Evolutionary conservation across 1,140 invertebrate genomes (phyloP).

Genomic region (Sycobia sp.): DNA sequence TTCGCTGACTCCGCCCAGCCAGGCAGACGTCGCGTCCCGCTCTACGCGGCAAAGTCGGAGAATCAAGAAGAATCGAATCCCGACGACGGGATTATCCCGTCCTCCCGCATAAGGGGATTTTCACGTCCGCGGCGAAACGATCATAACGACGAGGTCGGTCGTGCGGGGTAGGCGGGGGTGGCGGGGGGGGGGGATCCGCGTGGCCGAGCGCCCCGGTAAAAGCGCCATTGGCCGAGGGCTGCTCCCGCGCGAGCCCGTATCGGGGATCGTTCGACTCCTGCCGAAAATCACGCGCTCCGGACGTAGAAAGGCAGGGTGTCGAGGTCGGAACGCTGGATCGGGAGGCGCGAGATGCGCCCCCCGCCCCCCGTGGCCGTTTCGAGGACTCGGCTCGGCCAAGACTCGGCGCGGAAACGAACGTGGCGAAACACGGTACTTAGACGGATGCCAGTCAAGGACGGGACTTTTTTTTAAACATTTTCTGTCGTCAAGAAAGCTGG

Average conservation of each 20-base stretch:
- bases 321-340: too few species aligned
- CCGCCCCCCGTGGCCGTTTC: too few species aligned
- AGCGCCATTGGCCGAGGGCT: too few species aligned
- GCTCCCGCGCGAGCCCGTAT: too few species aligned
- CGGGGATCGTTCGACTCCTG: too few species aligned
- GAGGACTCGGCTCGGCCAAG: too few species aligned
- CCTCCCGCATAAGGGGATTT: conserved; percentile 9
- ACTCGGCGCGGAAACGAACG: too few species aligned
- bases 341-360: too few species aligned
- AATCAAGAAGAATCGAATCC: conserved; percentile 26
- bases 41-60: neutral
- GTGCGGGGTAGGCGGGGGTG: neutral
- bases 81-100: conserved; percentile 19
- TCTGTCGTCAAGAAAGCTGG: too few species aligned
- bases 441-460: too few species aligned
- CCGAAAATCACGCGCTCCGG: neutral
- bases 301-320: neutral
- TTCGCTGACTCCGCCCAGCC: neutral
- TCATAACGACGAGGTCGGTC: conserved; percentile 8
- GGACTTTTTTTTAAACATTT: too few species aligned
- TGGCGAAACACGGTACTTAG: too few species aligned
- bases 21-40: neutral
- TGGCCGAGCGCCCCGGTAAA: neutral
- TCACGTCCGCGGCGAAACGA: conserved; percentile 6
- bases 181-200: neutral